phyloP scores from a whole-genome alignment of 1,140 invertebrate genomes.

The Oreohelix idahoensis region DNA sequence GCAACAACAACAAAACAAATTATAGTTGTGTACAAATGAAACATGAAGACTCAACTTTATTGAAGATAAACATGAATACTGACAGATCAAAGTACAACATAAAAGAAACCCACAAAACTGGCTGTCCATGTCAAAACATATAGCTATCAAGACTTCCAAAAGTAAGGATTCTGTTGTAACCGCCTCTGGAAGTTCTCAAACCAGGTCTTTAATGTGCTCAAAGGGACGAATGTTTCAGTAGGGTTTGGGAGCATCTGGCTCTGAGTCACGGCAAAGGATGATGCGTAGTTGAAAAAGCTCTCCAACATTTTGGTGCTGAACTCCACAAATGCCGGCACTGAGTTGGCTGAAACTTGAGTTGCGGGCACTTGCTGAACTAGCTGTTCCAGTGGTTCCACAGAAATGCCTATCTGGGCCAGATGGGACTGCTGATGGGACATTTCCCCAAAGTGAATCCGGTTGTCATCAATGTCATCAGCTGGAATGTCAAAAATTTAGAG shows the following conservation, averaged over 20 bases:
- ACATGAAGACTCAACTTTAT: no score
- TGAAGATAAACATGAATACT: no score
- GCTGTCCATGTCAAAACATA: no score
- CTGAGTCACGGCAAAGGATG: slow-evolving; percentile 89
- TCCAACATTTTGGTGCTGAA: slow-evolving; percentile 94
- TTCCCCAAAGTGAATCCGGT: slow-evolving; percentile 70
- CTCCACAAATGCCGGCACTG: slow-evolving; percentile 81
- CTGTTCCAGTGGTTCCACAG: slow-evolving; percentile 84
- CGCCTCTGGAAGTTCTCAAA: slow-evolving; percentile 92
- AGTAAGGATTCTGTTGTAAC: slow-evolving; percentile 92
- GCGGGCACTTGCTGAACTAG: slow-evolving; percentile 76
- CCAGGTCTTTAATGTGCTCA: slow-evolving; percentile 91
- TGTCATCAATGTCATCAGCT: slow-evolving; percentile 44
- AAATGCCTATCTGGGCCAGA: slow-evolving; percentile 95
- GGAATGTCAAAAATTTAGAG: not conserved
- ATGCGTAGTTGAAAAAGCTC: slow-evolving; percentile 92
- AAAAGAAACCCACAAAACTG: no score
- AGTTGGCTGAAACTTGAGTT: slow-evolving; percentile 71
- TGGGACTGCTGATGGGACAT: slow-evolving; percentile 80
- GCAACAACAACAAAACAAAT: no score
- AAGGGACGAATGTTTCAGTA: slow-evolving; percentile 86
- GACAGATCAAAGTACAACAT: no score
- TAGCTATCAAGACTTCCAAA: slow-evolving; percentile 85
- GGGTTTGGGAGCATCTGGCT: slow-evolving; percentile 83
- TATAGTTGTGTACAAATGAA: no score